Base-by-base conservation (phyloP, 2,888 invertebrate genomes). In the Cetonia aurata region DNA sequence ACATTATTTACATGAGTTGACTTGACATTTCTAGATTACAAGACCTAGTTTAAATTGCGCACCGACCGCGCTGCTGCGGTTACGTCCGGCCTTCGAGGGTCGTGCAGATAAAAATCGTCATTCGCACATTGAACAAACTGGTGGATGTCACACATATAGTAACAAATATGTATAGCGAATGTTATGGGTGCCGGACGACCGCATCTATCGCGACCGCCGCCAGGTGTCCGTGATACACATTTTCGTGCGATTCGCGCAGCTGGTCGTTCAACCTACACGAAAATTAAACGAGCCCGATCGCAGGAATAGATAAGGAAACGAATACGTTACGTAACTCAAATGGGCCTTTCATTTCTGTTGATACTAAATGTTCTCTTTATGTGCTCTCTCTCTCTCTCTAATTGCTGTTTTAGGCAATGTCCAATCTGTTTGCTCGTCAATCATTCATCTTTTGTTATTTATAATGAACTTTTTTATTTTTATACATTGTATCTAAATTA, bases 21-120 rank as follows among this genome's bases (percentile, higher is more conserved):
- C 48, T 33, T 62, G 62, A 62, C 62, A 62, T 62, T 62, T 62
- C 31, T 50, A 50, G 62, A 48, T 62, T 48, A 48, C 62, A 62
- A 62, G 62, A 62, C 62, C 62, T 62, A 62, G 62, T 62, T 62
- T 48, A 48, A 48, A 37, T 59, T 44, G 44, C 59, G 12, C 12
- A 59, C 12, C 19, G 59, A 19, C 25, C 25, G 25, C 48, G 44
- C 12, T 53, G n/a, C 56, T 25, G 25, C 4, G 1, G 25, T 33
- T 13, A 13, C 46, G 60, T 46, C 48, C 62, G 33, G 48, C 48
- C 48, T 48, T 48, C 62, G 15, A 50, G 59, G 62, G 62, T 62
- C 48, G 33, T 33, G 9, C 0, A 48, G 62, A 62, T 62, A 62
- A 31, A 62, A 62, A 62, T 62, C 62, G 25, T 33, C 31, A 33